Percentiles rank a stretch among this genome's conserved stretches.
These are phyloP conservation scores for Falco novaeseelandiae DNA, from an alignment of 2,797 vertebrate species.

Conservation along the genomic window DNA sequence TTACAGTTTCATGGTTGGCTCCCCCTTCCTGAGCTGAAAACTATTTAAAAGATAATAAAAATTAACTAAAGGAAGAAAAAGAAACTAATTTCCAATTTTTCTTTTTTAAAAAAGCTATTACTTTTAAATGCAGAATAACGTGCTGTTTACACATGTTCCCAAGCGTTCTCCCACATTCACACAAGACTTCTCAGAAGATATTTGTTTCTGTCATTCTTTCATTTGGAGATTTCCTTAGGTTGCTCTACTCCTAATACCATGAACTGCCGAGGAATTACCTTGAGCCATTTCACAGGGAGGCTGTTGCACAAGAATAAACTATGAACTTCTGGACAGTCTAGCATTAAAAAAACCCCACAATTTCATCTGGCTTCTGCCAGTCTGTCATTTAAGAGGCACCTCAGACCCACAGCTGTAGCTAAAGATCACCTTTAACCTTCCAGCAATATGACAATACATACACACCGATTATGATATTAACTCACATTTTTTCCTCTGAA, in stretches of 20 bases:
- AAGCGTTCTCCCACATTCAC: not conserved
- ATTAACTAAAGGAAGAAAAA: not conserved
- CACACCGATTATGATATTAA: not conserved
- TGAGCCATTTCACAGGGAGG: fast-evolving
- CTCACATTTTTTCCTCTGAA: not conserved
- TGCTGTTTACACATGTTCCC: not conserved
- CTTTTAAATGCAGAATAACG: not conserved
- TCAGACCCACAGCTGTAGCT: not conserved
- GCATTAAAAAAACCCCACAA: fast-evolving
- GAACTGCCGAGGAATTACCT: not conserved
- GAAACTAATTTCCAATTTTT: not conserved
- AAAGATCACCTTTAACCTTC: not conserved
- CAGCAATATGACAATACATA: not conserved
- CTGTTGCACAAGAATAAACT: not conserved
- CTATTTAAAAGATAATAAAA: not conserved
- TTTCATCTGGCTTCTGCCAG: not conserved
- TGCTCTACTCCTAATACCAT: not conserved
- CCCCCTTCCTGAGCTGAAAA: not conserved
- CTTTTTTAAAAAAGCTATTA: not conserved
- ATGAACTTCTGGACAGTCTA: not conserved
- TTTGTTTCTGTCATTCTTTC: not conserved
- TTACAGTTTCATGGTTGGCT: not conserved
- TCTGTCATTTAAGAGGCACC: not conserved
- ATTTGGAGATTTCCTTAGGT: not conserved
- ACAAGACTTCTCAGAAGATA: not conserved